Evolutionary conservation across 2,113 vertebrate species (phyloP), one percentile per base, ranked within the genome.

Genomic region (Actenoides lindsayi): DNA sequence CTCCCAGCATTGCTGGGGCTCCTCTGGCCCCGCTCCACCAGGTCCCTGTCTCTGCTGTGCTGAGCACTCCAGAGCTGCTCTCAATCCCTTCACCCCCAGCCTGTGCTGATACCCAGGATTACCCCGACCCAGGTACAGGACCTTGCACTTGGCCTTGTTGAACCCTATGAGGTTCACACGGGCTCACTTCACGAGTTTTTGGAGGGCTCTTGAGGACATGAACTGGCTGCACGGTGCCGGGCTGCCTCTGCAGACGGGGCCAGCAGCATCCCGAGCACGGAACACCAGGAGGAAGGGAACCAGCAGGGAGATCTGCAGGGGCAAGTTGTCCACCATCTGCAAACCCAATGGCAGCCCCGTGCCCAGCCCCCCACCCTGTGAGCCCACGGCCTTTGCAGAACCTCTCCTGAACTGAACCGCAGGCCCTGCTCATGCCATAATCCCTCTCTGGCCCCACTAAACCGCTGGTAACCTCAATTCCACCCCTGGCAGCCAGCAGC

Each of bases 201-300:
- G 73, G 68, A 30, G 83, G 59, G 78, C 59, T 73, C n/a, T 13
- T 1, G 13, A 53, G 54, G 23, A 18, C 3, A 9, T 13, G 83
- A 50, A 7, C 60, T 37, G 39, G 37, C 44, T 35, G 18, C 0
- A 0, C 28, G n/a, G 46, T 74, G 21, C 60, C 70, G n/a, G 48
- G 8, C 9, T 12, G 37, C 24, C 69, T 28, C 42, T 71, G 74
- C 54, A 35, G 18, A 30, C 0, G 0, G 11, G 18, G 28, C 28
- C 50, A 39, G 65, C 21, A 33, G 75, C 56, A 18, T 41, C 79
- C 37, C 6, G 53, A 6, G 25, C 39, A 8, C 30, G 28, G 57
- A 41, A 7, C 21, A 8, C 4, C 3, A 3, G 41, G 37, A 74
- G 33, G 23, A 67, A 16, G 19, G 46, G 77, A 9, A 46, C 35